Evolutionary conservation across 2,797 vertebrate genomes (phyloP), one percentile per base, ranked within the genome.

Genomic region (Catamblyrhynchus diadema): DNA sequence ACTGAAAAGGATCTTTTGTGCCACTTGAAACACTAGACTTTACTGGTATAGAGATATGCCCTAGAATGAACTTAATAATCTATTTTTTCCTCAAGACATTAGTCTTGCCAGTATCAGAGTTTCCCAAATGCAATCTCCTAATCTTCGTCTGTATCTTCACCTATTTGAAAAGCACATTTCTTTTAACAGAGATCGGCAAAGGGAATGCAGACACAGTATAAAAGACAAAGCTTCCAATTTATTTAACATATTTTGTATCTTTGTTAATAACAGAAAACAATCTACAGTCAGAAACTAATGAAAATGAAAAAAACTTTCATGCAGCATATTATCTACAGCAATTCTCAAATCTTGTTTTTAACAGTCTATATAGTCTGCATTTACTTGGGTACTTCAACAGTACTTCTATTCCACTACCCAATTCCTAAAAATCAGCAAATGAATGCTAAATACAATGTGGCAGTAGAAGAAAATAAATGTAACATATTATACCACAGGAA

Each of bases 1-100:
- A 62, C 25, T 87, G 48, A 88, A 96, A 83, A 91, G 60, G 48
- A 85, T 30, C 80, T 86, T 91, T 88, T 94, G 64, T 94, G 56
- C 23, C 64, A 44, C 25, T 77, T 73, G 87, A 82, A 95, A 86
- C 27, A 64, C 32, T 44, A 90, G 33, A 79, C 45, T 48, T 73
- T 48, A 95, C 48, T n/a, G 25, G 32, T 90, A n/a, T 25, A 53
- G 79, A 87, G 57, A 78, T 51, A 66, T 16, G 51, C 27, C 81
- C 86, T 54, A 44, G 30, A 60, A 84, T 95, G n/a, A 95, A 85
- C 14, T 60, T 47, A 23, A 77, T 41, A 65, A 61, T 91, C 75
- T 44, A 22, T 54, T 80, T 70, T 84, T 81, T 4, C 14, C 42
- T 57, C 27, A 53, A 61, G 54, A 30, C 50, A 79, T 39, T 84